Conservation (phyloP, 2,888 invertebrate species). For the Chromoteleia sp. region DNA sequence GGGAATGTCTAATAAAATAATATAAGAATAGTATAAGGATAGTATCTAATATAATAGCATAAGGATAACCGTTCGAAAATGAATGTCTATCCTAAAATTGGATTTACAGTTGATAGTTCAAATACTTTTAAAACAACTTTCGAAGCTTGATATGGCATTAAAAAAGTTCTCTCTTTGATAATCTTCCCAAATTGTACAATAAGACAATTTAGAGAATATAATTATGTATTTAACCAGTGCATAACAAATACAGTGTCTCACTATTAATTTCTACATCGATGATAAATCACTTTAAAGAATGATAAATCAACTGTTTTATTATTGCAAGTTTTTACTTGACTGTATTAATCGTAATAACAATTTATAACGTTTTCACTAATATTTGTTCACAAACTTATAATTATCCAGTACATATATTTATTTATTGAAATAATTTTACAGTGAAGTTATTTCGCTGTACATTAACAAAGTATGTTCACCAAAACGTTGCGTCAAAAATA, state of each 20-base stretch:
- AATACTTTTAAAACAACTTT: slow-evolving; percentile 36
- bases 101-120: slow-evolving; percentile 47
- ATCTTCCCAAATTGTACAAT: slow-evolving; percentile 20
- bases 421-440: no score
- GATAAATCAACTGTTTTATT: no score
- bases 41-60: no score
- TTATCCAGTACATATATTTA: no score
- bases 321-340: not conserved
- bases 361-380: no score
- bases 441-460: not conserved
- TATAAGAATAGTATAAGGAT: no score
- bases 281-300: no score
- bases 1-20: slow-evolving; percentile 44
- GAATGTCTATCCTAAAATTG: slow-evolving; percentile 37
- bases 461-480: not conserved
- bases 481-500: slow-evolving; percentile 17
- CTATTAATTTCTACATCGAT: slow-evolving; percentile 1
- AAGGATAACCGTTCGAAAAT: slow-evolving; percentile 41
- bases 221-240: slow-evolving; percentile 10
- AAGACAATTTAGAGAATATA: not conserved
- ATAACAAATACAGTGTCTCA: slow-evolving; percentile 24
- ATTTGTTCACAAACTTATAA: no score
- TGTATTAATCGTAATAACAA: no score
- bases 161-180: slow-evolving; percentile 19
- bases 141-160: slow-evolving; percentile 44